Evolutionary conservation across 2,113 vertebrate genomes (phyloP), one percentile per base, ranked within the genome.

Genomic region (Cyanoramphus novaezelandiae): DNA sequence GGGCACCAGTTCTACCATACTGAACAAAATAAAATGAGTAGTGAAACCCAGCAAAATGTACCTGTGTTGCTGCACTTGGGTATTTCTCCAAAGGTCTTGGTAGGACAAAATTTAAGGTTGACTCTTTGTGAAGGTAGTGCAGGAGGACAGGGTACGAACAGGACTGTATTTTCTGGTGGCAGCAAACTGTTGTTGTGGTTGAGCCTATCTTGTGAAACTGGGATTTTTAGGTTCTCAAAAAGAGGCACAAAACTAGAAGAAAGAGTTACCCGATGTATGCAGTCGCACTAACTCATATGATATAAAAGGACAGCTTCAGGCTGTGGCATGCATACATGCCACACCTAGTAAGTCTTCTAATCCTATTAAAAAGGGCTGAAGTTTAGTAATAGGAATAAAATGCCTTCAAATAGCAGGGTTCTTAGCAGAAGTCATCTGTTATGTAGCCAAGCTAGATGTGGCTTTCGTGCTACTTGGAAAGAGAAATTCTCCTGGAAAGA

Each of bases 31-130:
- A 55, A 49, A 67, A 41, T 18, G 9, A 46, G 7, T 3, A 5
- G 5, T 55, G 29, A 33, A 84, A 41, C 7, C 3, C 11, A 43
- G 29, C 7, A 59, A 65, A 43, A 31, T 7, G 3, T 64, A 9
- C 21, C 27, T 41, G 57, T 2, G 6, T 89, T 78, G 11, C 10
- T 87, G 29, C 20, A 23, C 41, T 69, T 0, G 1, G 3, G 1
- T 46, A 89, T 82, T 79, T 93, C n/a, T 89, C 25, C 28, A 24
- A 12, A 64, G 17, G 28, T 75, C 23, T 70, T 52, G 10, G 9
- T 35, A 72, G 52, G 13, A 47, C 41, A 19, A 18, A 72, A 18
- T 68, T 50, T n/a, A 41, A 63, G 46, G 9, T 28, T 82, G 49
- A 31, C 27, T 47, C 27, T 82, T 21, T 41, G n/a, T 2, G 2